phyloP scores from a whole-genome alignment of 2,113 vertebrate species.

The Pluvialis apricaria region DNA sequence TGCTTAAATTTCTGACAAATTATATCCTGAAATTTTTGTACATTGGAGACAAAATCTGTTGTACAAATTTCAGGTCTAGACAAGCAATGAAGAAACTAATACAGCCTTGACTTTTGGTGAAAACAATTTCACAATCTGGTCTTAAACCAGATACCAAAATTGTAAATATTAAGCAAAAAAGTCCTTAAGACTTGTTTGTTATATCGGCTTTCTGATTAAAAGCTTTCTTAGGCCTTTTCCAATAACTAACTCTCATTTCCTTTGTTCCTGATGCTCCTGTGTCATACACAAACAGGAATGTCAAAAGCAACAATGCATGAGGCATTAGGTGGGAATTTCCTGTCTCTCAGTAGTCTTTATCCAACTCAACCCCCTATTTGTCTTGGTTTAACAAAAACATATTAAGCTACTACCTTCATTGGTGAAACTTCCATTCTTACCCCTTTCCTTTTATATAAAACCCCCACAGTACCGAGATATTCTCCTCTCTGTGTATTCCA shows the following conservation, averaged over 20 bases:
- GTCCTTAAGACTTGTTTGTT: neutral
- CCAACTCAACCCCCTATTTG: neutral
- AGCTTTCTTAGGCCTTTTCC: neutral
- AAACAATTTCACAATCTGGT: neutral
- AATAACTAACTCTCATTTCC: neutral
- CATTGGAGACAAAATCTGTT: neutral
- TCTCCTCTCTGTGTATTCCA: neutral
- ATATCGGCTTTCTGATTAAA: neutral
- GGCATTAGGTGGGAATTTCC: conserved; percentile 46
- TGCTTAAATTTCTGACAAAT: neutral
- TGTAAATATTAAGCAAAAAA: neutral
- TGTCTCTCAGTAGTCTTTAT: neutral
- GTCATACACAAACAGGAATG: neutral
- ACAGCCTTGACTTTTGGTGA: neutral
- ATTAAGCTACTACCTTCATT: neutral
- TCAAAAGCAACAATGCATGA: neutral
- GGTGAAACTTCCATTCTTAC: neutral
- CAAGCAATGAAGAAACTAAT: neutral
- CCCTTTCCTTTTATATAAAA: neutral
- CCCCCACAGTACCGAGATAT: neutral
- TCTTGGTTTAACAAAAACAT: neutral
- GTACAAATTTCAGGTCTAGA: neutral
- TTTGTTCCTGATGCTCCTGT: conserved; percentile 15
- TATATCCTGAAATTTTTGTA: neutral
- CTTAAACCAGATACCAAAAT: neutral